Evolutionary conservation across 2,113 vertebrate genomes (phyloP), one percentile per base, ranked within the genome.

Genomic region (Xenopus borealis): DNA sequence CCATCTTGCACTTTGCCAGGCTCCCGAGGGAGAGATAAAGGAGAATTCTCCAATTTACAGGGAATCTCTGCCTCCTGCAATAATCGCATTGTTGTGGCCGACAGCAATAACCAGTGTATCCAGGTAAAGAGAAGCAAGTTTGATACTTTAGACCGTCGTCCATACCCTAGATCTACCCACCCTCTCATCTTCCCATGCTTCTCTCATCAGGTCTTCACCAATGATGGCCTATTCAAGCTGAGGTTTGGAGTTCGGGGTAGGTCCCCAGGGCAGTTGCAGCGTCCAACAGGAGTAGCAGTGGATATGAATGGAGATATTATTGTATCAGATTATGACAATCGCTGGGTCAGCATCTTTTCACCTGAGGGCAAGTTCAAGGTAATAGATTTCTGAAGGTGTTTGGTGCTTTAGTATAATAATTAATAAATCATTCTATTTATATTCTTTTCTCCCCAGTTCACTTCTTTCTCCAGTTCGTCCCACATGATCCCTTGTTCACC

Each of bases 361-460:
- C 93, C 96, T 0, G 97, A 99, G 46, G 97, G 97, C 30, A 99
- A 99, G 80, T 99, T 98, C 85, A 99, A 99, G 95, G 97, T 99
- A 66, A n/a, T 55, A 90, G 86, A n/a, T 64, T 14, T 45, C 30
- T 8, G 3, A 23, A 19, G 33, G 4, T 0, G 8, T 72, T 16
- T 62, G 8, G 8, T 9, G 17, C 62, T 19, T n/a, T 50, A 12
- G 1, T 3, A 50, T 3, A 16, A 16, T 12, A 2, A 12, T 11
- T 3, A 12, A 11, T 50, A n/a, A n/a, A n/a, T n/a, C n/a, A 2
- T 40, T 40, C 33, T 40, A 9, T 7, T 40, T 23, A 14, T 30
- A 10, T 52, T 3, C 20, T 70, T 13, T 58, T 9, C 68, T 20
- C 16, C 17, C 7, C 52, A 16, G 52, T 53, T 53, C 5, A 0